Conservation (phyloP, 2,113 vertebrate genomes). For the Hiodon alosoides region DNA sequence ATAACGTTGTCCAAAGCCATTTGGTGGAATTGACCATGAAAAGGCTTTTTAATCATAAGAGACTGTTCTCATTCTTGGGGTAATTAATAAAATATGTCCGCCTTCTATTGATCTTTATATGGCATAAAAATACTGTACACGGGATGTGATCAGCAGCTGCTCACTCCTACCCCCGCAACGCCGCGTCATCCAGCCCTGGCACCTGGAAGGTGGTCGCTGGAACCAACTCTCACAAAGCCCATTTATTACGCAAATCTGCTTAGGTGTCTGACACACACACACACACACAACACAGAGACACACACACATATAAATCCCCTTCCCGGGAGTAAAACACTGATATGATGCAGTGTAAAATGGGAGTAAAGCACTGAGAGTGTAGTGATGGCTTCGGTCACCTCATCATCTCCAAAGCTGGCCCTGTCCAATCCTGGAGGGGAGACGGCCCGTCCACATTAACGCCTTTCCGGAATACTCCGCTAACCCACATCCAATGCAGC, state of each 20-base stretch:
- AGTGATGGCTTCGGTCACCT: not conserved
- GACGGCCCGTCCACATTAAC: conserved; percentile 46
- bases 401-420: not conserved
- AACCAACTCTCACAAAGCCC: not conserved
- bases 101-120: conserved; percentile 62
- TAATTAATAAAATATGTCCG: conserved; percentile 66
- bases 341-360: no score
- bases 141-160: conserved; percentile 39
- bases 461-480: conserved; percentile 10
- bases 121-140: conserved; percentile 56
- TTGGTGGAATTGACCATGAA: conserved; percentile 52
- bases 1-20: conserved; percentile 46
- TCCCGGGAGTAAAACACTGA: no score
- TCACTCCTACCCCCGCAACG: conserved; percentile 31
- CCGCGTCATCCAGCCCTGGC: not conserved
- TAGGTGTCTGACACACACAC: not conserved
- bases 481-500: not conserved
- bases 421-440: conserved; percentile 4
- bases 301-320: no score
- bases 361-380: not conserved
- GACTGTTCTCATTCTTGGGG: conserved; percentile 61
- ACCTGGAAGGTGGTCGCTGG: not conserved
- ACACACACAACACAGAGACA: not conserved
- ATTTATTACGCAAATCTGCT: no score
- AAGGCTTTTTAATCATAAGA: conserved; percentile 61